Conservation (phyloP, 2,888 invertebrate genomes). For the Incurvaria masculella region DNA sequence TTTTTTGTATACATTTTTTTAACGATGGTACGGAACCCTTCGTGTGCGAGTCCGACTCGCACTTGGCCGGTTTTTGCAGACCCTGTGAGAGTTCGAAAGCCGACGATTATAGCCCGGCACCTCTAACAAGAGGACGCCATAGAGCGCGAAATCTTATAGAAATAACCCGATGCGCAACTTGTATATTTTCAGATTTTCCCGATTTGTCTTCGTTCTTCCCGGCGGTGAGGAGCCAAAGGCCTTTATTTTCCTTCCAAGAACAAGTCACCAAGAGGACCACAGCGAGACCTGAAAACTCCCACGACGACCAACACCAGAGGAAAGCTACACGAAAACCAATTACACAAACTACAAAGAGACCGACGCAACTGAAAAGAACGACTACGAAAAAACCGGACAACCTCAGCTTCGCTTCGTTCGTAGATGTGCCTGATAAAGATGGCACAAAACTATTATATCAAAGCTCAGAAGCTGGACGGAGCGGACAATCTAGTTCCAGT, state of each 20-base stretch:
- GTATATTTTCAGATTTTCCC: not conserved
- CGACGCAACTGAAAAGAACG: not conserved
- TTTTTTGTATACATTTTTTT: no score
- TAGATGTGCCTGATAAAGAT: not conserved
- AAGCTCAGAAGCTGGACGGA: not conserved
- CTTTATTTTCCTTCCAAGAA: not conserved
- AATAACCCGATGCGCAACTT: no score
- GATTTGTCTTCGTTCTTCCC: not conserved
- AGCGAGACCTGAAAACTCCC: no score
- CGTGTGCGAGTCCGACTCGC: no score
- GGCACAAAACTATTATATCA: not conserved
- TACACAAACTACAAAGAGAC: not conserved
- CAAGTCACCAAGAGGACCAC: not conserved
- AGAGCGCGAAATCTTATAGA: no score
- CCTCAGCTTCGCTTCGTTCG: not conserved
- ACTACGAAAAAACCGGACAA: not conserved
- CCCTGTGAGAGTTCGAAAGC: no score
- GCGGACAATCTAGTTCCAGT: not conserved
- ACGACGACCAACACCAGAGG: no score
- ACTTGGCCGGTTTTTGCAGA: no score
- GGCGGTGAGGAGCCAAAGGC: not conserved
- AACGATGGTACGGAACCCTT: no score
- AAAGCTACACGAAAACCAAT: no score
- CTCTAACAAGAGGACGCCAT: no score
- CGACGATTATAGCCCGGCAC: no score